Conservation (phyloP, 64 coral and sea anemone species). For the Anthopleura sola region DNA sequence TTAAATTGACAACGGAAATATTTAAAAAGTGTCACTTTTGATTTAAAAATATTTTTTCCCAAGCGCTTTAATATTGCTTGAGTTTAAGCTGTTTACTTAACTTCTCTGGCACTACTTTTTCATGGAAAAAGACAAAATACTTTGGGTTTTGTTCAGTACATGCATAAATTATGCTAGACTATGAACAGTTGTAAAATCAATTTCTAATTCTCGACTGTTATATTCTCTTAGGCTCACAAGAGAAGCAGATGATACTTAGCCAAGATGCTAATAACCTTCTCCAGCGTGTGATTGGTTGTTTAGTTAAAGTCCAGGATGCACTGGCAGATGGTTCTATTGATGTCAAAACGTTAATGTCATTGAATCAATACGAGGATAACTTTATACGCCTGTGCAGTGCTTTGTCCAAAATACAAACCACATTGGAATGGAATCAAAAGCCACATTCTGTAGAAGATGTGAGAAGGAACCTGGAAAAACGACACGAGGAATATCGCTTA, state of each 20-base stretch:
- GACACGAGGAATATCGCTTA: neutral
- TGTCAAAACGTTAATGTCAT: neutral
- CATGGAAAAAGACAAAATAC: too few relatives aligned
- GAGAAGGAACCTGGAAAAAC: neutral
- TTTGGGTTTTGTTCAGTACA: too few relatives aligned
- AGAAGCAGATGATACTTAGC: neutral
- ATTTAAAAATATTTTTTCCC: too few relatives aligned
- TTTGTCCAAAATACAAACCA: neutral
- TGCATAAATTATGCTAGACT: too few relatives aligned
- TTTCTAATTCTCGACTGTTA: neutral
- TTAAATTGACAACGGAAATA: too few relatives aligned
- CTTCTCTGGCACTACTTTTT: too few relatives aligned
- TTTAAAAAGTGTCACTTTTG: too few relatives aligned
- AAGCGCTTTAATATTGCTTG: too few relatives aligned
- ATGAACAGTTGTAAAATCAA: too few relatives aligned
- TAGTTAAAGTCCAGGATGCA: neutral
- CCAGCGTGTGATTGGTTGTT: neutral
- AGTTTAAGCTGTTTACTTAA: too few relatives aligned
- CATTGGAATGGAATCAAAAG: neutral
- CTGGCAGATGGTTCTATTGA: slow-evolving; percentile 8
- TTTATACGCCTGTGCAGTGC: neutral
- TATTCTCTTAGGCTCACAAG: neutral
- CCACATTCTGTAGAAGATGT: neutral
- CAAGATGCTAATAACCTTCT: neutral
- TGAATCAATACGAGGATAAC: neutral